Conservation (phyloP, 1,140 invertebrate species). For the Penaeus vannamei region DNA sequence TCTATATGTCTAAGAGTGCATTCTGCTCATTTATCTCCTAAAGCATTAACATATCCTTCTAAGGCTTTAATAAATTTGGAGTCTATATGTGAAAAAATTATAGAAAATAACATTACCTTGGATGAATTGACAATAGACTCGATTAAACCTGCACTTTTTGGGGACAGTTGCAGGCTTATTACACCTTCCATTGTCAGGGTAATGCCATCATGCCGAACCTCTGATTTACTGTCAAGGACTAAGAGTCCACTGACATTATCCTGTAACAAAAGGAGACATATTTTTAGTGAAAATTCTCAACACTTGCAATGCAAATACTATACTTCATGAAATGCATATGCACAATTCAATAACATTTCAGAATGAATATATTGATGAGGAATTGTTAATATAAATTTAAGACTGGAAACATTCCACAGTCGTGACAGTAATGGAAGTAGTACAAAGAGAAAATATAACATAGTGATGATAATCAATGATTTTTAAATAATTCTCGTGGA, state of each 20-base stretch:
- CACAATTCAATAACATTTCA: too few relatives aligned
- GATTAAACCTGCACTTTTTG: slow-evolving; percentile 94
- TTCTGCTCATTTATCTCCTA: too few relatives aligned
- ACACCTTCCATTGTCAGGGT: slow-evolving; percentile 87
- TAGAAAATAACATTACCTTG: slow-evolving; percentile 72
- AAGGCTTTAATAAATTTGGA: not conserved
- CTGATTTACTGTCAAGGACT: slow-evolving; percentile 74
- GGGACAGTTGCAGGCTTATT: slow-evolving; percentile 91
- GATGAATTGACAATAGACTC: slow-evolving; percentile 93
- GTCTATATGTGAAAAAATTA: slow-evolving; percentile 64
- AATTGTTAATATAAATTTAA: too few relatives aligned
- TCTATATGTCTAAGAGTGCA: too few relatives aligned
- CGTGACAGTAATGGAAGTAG: too few relatives aligned
- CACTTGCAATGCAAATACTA: not conserved
- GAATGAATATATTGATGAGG: too few relatives aligned
- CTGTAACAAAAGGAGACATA: not conserved
- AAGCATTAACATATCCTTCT: not conserved
- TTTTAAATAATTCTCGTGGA: too few relatives aligned
- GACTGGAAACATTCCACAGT: too few relatives aligned
- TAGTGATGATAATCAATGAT: too few relatives aligned
- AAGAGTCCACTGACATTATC: slow-evolving; percentile 53
- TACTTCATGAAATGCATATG: not conserved
- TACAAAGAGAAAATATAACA: too few relatives aligned
- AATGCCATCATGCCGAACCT: slow-evolving; percentile 93
- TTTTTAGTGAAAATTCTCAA: not conserved